These are phyloP conservation scores for Athripsodes cinereus DNA, from an alignment of 2,888 invertebrate species.

Conservation along the genomic window DNA sequence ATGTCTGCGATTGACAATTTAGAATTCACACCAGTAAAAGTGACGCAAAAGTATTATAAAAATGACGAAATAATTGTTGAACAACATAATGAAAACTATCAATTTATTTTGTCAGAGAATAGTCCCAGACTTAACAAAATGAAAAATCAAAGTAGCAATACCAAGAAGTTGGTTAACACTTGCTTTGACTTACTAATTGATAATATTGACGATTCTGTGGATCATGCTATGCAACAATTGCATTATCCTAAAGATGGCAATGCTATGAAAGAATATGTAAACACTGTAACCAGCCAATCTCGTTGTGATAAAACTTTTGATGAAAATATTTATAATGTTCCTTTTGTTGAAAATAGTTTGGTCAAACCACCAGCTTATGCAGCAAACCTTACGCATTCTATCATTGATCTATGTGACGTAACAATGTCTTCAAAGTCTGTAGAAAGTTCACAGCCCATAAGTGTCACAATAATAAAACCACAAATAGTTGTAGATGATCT, in stretches of 20 bases:
- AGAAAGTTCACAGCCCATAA: neutral
- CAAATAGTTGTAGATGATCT: neutral
- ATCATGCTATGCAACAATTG: neutral
- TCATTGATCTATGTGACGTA: slow-evolving; percentile 22
- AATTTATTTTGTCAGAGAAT: neutral
- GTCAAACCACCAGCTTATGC: neutral
- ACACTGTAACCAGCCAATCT: neutral
- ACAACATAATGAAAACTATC: neutral
- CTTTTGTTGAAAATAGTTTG: neutral
- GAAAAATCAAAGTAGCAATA: neutral
- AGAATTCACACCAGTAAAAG: slow-evolving; percentile 12
- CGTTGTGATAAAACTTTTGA: neutral
- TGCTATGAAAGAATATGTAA: neutral
- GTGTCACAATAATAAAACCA: neutral
- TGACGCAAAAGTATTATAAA: neutral
- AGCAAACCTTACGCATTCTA: slow-evolving; percentile 23
- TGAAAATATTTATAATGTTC: neutral
- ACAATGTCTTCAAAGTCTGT: slow-evolving; percentile 11
- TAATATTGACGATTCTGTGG: neutral
- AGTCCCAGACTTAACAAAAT: neutral
- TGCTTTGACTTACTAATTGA: neutral
- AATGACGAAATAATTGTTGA: neutral
- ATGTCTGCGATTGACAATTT: slow-evolving; percentile 25
- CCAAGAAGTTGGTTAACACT: neutral
- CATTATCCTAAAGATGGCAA: neutral